Evolutionary conservation across 2,113 vertebrate species (phyloP).

Genomic region (Eidolon helvum): DNA sequence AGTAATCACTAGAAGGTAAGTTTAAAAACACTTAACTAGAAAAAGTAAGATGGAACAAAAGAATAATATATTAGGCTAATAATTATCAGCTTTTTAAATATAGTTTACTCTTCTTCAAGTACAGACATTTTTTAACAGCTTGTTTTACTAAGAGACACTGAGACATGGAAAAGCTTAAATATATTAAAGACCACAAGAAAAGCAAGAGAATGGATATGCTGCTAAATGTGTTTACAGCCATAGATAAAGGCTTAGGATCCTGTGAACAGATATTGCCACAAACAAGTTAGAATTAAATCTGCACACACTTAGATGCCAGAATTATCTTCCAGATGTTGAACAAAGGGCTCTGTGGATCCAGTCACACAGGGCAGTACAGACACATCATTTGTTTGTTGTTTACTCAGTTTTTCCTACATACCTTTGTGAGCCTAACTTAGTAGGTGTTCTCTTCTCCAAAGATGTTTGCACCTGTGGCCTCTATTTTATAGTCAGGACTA

Average conservation of each 20-base stretch:
- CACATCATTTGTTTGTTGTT: neutral
- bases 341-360: neutral
- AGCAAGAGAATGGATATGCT: too few species aligned
- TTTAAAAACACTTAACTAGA: constrained; percentile 48
- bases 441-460: neutral
- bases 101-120: neutral
- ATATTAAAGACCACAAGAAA: neutral
- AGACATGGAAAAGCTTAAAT: neutral
- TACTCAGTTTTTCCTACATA: rapidly evolving
- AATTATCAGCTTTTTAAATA: neutral
- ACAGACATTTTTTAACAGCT: neutral
- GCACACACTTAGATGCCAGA: neutral
- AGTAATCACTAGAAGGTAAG: neutral
- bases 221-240: neutral
- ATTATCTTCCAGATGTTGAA: neutral
- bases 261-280: neutral
- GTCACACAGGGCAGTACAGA: neutral
- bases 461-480: neutral
- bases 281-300: neutral
- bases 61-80: neutral
- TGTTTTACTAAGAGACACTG: neutral
- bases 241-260: neutral
- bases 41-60: constrained; percentile 12
- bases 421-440: neutral
- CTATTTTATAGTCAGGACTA: neutral